Conservation (phyloP, 2,888 invertebrate genomes). For the Neocrepidodera transversa region DNA sequence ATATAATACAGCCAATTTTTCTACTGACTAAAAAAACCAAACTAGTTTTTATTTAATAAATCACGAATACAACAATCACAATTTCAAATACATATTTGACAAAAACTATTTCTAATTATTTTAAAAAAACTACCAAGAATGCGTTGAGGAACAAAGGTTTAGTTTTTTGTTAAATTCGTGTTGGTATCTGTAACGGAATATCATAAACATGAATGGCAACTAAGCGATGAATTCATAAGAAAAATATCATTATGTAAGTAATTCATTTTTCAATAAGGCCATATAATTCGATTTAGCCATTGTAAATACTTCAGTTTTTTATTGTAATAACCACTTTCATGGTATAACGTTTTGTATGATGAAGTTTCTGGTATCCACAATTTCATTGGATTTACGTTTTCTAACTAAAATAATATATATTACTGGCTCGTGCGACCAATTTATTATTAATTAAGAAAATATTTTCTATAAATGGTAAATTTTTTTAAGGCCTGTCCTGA, state of each 20-base stretch:
- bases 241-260: conserved; percentile 28
- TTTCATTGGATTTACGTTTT: conserved; percentile 11
- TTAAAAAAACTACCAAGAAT: conserved; percentile 23
- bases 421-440: conserved; percentile 1
- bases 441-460: background rate
- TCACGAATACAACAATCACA: conserved; percentile 6
- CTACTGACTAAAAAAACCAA: background rate
- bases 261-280: conserved; percentile 24
- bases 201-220: conserved; percentile 29
- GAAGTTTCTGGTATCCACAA: conserved; percentile 11
- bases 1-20: conserved; percentile 3
- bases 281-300: conserved; percentile 35
- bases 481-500: background rate
- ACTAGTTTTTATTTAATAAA: background rate
- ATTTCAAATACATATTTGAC: conserved; percentile 6
- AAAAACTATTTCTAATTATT: conserved; percentile 29
- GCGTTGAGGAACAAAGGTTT: conserved; percentile 23
- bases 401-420: conserved; percentile 13
- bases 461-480: too few species aligned
- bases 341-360: conserved; percentile 24
- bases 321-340: conserved; percentile 40
- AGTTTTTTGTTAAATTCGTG: conserved; percentile 29
- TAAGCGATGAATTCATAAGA: conserved; percentile 24
- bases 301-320: conserved; percentile 35
- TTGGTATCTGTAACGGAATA: conserved; percentile 28